Base-by-base conservation (phyloP, 2,797 vertebrate genomes). In the Urophycis tenuis region DNA sequence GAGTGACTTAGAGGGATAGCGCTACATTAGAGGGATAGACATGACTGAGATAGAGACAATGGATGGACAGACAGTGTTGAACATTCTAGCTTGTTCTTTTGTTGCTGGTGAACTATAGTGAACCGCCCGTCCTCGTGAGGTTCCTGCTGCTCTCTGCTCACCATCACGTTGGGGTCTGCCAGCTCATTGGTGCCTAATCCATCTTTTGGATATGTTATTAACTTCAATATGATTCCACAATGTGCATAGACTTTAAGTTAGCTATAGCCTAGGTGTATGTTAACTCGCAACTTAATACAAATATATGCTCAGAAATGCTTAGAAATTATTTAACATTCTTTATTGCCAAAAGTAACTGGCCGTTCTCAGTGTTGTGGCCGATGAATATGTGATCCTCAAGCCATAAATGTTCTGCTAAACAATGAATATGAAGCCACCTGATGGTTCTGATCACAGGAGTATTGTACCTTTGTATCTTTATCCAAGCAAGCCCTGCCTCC, bases 261-360 rank as follows among this genome's bases (percentile, higher is more conserved):
- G 60, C 60, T 67, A 67, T 67, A 67, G 60, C 60, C 25, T 67
- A 29, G 25, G n/a, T 67, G 60, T 67, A 67, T 67, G 60, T 67
- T 67, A 14, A 11, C 60, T 67, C 29, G 60, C 60, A 29, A 67
- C 60, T 29, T 67, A 29, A 60, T 8, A 60, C 7, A 67, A 29
- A 67, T 1, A 60, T n/a, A 60, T 60, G 53, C 53, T 25, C 5
- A 53, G 17, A 22, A 45, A 45, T 53, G 41, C 41, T 45, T 14
- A 45, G 41, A 45, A 53, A 22, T 53, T 5, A 53, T 53, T 53
- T 53, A 60, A 60, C 53, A 25, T 60, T 25, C 53, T 17, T n/a
- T 60, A n/a, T n/a, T 60, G 53, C 53, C 19, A n/a, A 22, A 60
- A 60, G 25, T 67, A 67, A 67, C 29, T 67, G 60, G 60, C 10